phyloP scores from a whole-genome alignment of 1,140 invertebrate species.

The Heliconius eleuchia region DNA sequence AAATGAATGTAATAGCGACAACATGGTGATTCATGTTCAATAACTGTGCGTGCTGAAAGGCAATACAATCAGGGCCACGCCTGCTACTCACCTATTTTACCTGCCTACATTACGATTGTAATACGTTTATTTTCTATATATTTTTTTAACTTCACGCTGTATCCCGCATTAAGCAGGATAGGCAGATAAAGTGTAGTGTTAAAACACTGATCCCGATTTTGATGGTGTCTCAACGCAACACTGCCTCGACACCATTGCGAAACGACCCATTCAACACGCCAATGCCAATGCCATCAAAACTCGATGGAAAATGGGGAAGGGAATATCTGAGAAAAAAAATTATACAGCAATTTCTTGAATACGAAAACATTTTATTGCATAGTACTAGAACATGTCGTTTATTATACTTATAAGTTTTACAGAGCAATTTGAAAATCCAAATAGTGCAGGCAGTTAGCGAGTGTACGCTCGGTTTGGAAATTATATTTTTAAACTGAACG shows the following conservation, averaged over 20 bases:
- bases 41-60: slow-evolving; percentile 32
- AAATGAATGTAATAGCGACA: slow-evolving; percentile 33
- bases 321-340: too few relatives aligned
- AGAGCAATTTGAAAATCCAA: background rate
- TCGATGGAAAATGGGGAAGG: too few relatives aligned
- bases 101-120: background rate
- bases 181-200: background rate
- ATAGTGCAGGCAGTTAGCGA: background rate
- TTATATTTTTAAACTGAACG: background rate
- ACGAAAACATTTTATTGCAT: background rate
- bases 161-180: too few relatives aligned
- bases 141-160: too few relatives aligned
- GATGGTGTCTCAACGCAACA: too few relatives aligned
- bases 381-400: background rate
- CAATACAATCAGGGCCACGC: slow-evolving; percentile 32
- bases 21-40: slow-evolving; percentile 34
- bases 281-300: too few relatives aligned
- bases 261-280: too few relatives aligned
- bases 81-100: slow-evolving; percentile 20
- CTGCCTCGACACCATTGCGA: too few relatives aligned
- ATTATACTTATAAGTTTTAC: background rate
- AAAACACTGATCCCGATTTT: background rate
- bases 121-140: background rate
- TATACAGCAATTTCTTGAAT: too few relatives aligned
- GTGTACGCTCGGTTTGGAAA: background rate